These are phyloP conservation scores for Neolamprologus variostigma DNA, from an alignment of 2,113 vertebrate genomes.

Conservation along the genomic window DNA sequence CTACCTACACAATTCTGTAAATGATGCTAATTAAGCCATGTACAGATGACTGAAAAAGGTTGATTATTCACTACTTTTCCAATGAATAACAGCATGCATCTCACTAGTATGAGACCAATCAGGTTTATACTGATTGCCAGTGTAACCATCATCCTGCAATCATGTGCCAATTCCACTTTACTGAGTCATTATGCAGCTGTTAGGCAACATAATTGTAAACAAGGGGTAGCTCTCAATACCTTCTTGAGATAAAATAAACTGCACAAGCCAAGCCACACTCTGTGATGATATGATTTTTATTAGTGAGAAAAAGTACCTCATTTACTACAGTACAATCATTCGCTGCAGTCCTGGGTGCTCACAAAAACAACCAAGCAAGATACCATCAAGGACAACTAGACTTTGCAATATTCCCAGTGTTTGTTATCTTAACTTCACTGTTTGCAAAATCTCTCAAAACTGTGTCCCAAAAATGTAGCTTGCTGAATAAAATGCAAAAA, in stretches of 20 bases:
- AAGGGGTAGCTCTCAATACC: background rate
- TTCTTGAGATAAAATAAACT: background rate
- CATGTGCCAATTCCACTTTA: background rate
- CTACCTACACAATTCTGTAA: background rate
- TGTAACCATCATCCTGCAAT: slow-evolving; percentile 8
- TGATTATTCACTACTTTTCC: background rate
- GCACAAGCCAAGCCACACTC: background rate
- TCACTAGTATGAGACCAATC: background rate
- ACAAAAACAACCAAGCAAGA: background rate
- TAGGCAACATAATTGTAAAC: background rate
- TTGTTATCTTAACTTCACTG: background rate
- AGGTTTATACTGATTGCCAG: slow-evolving; percentile 4
- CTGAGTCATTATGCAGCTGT: background rate
- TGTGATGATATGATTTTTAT: background rate
- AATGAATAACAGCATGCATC: background rate
- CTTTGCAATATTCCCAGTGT: background rate
- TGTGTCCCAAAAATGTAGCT: background rate
- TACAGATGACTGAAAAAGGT: background rate
- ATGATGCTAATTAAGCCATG: background rate
- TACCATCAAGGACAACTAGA: background rate
- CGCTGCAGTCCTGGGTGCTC: background rate
- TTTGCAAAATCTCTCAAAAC: background rate
- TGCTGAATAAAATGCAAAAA: background rate
- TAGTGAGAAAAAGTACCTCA: background rate
- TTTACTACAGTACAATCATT: background rate